Percentiles rank a stretch among this genome's conserved stretches.
phyloP scores from a whole-genome alignment of 1,140 invertebrate genomes.

The Latrodectus geometricus region DNA sequence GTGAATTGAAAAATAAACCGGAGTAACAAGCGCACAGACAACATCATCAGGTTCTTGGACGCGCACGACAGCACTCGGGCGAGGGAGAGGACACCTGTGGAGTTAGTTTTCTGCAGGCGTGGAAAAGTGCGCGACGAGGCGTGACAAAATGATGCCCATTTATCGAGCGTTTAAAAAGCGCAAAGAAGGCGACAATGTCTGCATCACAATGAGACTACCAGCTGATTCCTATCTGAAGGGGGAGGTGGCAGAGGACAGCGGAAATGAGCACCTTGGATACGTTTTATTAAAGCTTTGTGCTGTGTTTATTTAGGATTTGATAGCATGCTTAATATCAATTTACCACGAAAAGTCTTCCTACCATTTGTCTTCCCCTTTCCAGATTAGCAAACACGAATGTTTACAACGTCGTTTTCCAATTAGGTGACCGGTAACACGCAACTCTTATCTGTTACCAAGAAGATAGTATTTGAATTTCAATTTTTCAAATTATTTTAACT shows the following conservation, averaged over 20 bases:
- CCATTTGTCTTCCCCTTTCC: neutral
- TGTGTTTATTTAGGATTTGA: neutral
- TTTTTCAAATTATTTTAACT: too few relatives aligned
- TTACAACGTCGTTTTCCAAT: neutral
- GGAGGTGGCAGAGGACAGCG: neutral
- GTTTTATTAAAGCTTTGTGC: neutral
- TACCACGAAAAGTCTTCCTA: neutral
- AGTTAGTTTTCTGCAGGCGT: neutral
- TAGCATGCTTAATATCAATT: neutral
- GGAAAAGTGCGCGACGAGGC: slow-evolving; percentile 4
- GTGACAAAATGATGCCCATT: slow-evolving; percentile 17
- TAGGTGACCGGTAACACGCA: neutral
- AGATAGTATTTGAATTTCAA: too few relatives aligned
- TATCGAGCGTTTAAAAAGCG: slow-evolving; percentile 17
- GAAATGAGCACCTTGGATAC: neutral
- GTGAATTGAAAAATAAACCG: slow-evolving; percentile 21
- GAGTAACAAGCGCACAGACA: slow-evolving; percentile 4
- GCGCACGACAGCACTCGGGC: slow-evolving; percentile 1
- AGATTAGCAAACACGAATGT: neutral
- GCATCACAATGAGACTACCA: slow-evolving; percentile 13
- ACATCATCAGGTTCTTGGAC: neutral
- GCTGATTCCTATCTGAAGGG: neutral
- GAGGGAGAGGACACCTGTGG: slow-evolving; percentile 21
- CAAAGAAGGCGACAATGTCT: neutral
- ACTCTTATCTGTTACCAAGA: neutral